Conservation (phyloP, 2,797 vertebrate species). For the Manis pentadactyla region DNA sequence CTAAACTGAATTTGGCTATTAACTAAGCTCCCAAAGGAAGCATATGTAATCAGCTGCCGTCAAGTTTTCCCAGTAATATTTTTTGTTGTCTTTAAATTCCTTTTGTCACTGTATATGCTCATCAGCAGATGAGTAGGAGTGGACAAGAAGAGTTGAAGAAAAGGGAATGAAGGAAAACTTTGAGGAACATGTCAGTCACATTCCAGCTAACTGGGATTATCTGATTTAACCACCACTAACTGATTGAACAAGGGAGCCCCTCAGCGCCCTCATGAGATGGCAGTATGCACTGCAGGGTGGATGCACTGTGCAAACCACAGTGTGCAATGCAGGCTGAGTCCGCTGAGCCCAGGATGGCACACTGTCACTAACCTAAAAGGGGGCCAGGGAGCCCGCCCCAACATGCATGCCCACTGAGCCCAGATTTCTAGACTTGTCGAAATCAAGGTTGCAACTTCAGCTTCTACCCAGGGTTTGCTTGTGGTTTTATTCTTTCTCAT, state of each 20-base stretch:
- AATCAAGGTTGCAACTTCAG: too few species aligned
- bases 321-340: background rate
- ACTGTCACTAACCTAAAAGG: rapidly evolving
- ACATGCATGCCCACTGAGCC: rapidly evolving
- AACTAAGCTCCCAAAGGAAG: background rate
- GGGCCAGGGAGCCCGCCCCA: rapidly evolving
- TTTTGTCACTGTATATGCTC: background rate
- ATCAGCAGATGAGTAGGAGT: background rate
- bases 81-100: background rate
- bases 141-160: background rate
- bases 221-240: background rate
- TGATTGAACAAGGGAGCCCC: background rate
- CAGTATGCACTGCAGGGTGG: background rate
- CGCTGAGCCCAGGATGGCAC: background rate
- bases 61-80: background rate
- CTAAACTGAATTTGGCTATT: background rate
- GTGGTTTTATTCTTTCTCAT: background rate
- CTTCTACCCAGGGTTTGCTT: background rate
- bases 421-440: background rate
- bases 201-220: background rate
- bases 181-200: rapidly evolving
- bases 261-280: background rate
- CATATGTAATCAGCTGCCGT: background rate
- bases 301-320: background rate
- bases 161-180: background rate